Evolutionary conservation across 1,140 invertebrate species (phyloP).

Genomic region (Pristionchus pacificus): DNA sequence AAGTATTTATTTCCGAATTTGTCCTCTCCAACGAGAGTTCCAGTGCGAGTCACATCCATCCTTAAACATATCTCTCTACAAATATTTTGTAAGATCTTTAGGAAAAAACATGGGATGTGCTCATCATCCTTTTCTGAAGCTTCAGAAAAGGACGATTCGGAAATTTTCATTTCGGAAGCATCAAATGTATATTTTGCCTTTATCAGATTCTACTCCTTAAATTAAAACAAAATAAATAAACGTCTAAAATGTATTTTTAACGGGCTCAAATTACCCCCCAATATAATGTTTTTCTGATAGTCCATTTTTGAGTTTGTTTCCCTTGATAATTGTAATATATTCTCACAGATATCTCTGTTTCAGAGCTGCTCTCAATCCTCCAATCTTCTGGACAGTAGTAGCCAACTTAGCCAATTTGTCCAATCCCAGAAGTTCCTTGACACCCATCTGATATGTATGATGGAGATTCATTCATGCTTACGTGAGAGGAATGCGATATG

Average conservation of each 20-base stretch:
- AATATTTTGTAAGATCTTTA: conserved; percentile 4
- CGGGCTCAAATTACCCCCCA: too few relatives aligned
- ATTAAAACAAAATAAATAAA: conserved; percentile 20
- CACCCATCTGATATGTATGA: conserved; percentile 18
- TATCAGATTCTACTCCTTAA: neutral
- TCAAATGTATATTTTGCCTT: neutral
- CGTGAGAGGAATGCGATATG: neutral
- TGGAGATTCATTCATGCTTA: neutral
- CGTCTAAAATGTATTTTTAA: too few relatives aligned
- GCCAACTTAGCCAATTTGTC: conserved; percentile 71
- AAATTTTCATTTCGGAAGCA: too few relatives aligned
- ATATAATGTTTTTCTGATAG: too few relatives aligned
- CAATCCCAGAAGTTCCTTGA: conserved; percentile 67
- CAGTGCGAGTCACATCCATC: conserved; percentile 79
- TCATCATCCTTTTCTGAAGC: neutral
- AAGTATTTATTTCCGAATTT: conserved; percentile 94
- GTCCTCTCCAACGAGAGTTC: conserved; percentile 82
- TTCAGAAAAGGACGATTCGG: neutral
- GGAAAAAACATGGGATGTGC: neutral
- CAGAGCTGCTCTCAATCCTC: conserved; percentile 70
- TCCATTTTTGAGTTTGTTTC: too few relatives aligned
- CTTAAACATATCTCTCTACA: conserved; percentile 61
- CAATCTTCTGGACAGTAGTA: conserved; percentile 71
- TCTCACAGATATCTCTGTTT: conserved; percentile 66
- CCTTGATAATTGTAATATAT: neutral